A percentile compares a stretch with the other conserved stretches of the same genome.
Conservation (phyloP, 2,888 invertebrate species). For the Parascotia fuliginaria region DNA sequence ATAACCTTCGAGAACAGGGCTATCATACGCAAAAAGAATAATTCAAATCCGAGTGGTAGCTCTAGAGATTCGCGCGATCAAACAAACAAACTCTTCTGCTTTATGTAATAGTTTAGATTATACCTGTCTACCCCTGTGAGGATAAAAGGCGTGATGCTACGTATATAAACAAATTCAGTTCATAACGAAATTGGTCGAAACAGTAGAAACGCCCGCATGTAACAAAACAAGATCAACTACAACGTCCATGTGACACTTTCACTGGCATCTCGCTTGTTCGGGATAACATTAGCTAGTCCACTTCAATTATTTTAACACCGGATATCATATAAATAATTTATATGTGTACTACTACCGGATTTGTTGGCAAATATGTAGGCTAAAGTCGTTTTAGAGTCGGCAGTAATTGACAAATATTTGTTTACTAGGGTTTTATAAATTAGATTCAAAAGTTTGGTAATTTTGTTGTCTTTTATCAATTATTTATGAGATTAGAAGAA, state of each 20-base stretch:
- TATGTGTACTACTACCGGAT: not conserved
- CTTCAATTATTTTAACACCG: slow-evolving; percentile 16
- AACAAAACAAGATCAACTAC: slow-evolving; percentile 29
- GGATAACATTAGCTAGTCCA: slow-evolving; percentile 9
- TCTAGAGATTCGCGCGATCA: no score
- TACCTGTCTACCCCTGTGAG: no score
- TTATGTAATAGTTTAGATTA: no score
- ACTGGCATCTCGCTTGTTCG: slow-evolving; percentile 29
- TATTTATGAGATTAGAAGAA: no score
- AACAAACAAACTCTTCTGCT: no score
- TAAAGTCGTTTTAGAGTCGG: not conserved
- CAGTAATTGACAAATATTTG: not conserved
- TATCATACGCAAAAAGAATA: no score
- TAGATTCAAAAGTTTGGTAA: not conserved
- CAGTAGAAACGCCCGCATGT: slow-evolving; percentile 32
- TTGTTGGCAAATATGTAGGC: not conserved
- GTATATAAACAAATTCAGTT: not conserved
- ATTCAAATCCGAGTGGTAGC: no score
- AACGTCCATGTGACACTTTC: slow-evolving; percentile 39
- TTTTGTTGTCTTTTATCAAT: not conserved
- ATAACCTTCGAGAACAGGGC: no score
- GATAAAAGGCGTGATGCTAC: no score
- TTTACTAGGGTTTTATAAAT: not conserved
- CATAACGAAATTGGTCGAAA: slow-evolving; percentile 6
- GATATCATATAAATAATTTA: slow-evolving; percentile 3